Base-by-base conservation (phyloP, 2,113 vertebrate genomes). In the Formicarius rufipectus region DNA sequence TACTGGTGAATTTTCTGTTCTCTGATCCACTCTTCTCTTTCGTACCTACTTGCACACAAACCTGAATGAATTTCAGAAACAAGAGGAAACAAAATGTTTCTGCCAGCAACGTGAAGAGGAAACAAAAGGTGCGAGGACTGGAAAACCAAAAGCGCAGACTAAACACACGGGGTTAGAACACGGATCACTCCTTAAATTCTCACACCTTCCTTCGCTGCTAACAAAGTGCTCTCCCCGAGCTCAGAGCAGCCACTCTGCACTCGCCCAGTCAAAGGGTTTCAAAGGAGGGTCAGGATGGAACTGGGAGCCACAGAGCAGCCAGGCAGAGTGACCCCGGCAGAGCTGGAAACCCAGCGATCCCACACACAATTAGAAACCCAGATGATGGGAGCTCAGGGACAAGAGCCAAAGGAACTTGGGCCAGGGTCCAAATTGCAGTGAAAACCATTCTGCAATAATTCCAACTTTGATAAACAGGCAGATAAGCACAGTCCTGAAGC, bases 171-270 rank as follows among this genome's bases (percentile, higher is more conserved):
- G 66, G 88, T 92, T 91, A 67, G 4, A 0, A 78, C 92, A 68
- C 93, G 64, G 82, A 67, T 83, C 84, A 79, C 68, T 60, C 88
- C 95, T 93, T 95, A 94, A 77, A 95, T 94, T 91, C 85, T 95
- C 94, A 96, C 96, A 96, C 91, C 88, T 97, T 95, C 92, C 86
- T 76, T 84, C 74, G 71, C 84, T 69, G 72, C 96, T 92, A 90
- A 90, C 78, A 91, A 96, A 96, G 94, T 95, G 93, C 84, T 97
- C 77, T 66, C 73, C 60, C 67, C 91, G 92, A 90, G 74, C 94
- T 84, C 93, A 86, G 83, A 91, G 73, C 89, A 93, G 76, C 64
- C 90, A 71, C 0, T 8, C 52, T 87, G 77, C 45, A 33, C 58
- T 92, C 87, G 30, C 60, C 85, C 40, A 89, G 77, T 71, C 72